Conservation (phyloP, 1,140 invertebrate species). For the Bombus terrestris region DNA sequence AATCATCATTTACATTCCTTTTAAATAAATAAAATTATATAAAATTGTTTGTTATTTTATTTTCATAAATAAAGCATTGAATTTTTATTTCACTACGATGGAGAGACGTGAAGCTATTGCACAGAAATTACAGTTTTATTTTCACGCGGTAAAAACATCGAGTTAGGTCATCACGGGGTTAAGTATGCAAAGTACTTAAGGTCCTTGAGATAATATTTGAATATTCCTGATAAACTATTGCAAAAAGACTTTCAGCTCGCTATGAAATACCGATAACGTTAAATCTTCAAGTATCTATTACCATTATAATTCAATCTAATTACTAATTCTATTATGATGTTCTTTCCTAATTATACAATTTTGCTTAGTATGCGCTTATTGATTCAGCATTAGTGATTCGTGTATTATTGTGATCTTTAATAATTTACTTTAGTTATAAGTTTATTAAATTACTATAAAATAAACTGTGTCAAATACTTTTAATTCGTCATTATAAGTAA, state of each 20-base stretch:
- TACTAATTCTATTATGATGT: background rate
- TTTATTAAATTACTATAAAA: no score
- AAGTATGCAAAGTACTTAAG: constrained; percentile 57
- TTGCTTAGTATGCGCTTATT: no score
- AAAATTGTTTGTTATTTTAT: background rate
- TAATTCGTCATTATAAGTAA: no score
- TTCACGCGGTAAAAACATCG: constrained; percentile 22
- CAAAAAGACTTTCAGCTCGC: background rate
- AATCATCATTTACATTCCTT: background rate
- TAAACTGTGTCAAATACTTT: no score
- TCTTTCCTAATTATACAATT: no score
- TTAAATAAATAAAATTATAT: background rate
- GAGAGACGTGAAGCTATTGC: background rate
- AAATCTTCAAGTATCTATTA: constrained; percentile 5
- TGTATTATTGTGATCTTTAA: no score
- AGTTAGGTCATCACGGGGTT: constrained; percentile 44
- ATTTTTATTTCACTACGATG: background rate
- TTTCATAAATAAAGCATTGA: background rate
- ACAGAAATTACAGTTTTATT: background rate
- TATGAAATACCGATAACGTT: constrained; percentile 4
- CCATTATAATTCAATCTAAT: background rate
- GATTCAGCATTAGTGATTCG: no score
- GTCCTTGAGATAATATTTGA: constrained; percentile 59
- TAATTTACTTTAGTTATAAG: no score
- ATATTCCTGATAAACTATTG: constrained; percentile 37